Base-by-base conservation (phyloP, 2,797 vertebrate genomes). In the Labeo calbasu region DNA sequence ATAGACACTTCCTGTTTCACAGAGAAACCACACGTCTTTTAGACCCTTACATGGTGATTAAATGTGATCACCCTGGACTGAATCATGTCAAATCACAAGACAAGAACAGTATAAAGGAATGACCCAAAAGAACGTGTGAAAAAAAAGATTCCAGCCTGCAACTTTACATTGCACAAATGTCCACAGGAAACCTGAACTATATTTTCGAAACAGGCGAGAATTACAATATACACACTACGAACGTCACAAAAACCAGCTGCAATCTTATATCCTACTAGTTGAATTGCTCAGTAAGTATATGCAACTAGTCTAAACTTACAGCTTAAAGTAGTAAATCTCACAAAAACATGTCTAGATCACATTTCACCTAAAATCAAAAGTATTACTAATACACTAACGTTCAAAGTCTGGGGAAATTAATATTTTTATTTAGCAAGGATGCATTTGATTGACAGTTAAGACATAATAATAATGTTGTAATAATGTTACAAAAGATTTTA, bases 1-100 rank as follows among this genome's bases (percentile, higher is more conserved):
- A 96, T 87, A 85, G 84, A 81, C 88, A 95, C 94, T 98, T 99
- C 97, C 97, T 97, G 95, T 94, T 95, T 92, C 71, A 23, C 84
- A 88, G 88, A 87, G 91, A 93, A 93, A 95, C 92, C 92, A 94
- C 93, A 93, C 82, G 89, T 89, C 90, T 83, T 87, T 92, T 94
- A 92, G 89, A 92, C 91, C 95, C 94, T 91, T 95, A 96, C 91
- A 95, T 93, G 94, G 94, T 88, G 89, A 91, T 85, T 87, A 68
- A 43, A 83, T 28, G 77, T 63, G 51, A 73, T 50, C 71, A 46
- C 76, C 46, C 55, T 50, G 53, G n/a, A 25, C 48, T 32, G 46
- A 68, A 43, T 28, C 19, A 55, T 65, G 5, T 55, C 3, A 36
- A 66, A 28, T 43, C 81, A 75, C 19, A 75, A 65, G 6, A 55